Evolutionary conservation across 2,888 invertebrate species (phyloP).

Genomic region (Hipparchia semele): DNA sequence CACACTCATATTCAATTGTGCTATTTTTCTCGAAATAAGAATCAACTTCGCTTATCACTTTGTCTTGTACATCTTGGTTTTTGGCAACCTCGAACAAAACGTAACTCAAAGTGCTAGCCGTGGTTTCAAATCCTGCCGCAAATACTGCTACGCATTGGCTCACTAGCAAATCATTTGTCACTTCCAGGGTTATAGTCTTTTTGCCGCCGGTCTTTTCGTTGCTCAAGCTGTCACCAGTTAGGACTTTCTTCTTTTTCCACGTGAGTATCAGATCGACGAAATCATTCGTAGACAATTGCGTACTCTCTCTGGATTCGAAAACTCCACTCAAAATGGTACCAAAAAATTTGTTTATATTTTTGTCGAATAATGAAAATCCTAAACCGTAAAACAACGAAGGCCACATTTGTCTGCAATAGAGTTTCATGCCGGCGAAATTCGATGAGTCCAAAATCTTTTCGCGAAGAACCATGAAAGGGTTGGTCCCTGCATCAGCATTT

Average conservation of each 20-base stretch:
- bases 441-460: conserved; percentile 50
- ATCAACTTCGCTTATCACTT: conserved; percentile 54
- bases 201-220: conserved; percentile 45
- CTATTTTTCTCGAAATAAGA: conserved; percentile 48
- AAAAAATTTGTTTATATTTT: conserved; percentile 52
- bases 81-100: conserved; percentile 59
- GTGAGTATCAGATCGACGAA: conserved; percentile 60
- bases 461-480: conserved; percentile 54
- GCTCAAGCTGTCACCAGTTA: conserved; percentile 55
- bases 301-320: conserved; percentile 51
- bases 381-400: conserved; percentile 58
- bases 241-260: conserved; percentile 49
- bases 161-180: conserved; percentile 70
- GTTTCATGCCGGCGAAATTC: conserved; percentile 48
- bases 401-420: conserved; percentile 52
- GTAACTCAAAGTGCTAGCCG: conserved; percentile 52
- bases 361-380: conserved; percentile 50
- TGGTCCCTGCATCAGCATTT: conserved; percentile 47
- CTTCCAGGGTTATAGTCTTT: conserved; percentile 47
- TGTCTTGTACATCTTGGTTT: conserved; percentile 46
- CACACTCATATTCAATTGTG: conserved; percentile 54
- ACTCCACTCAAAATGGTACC: conserved; percentile 47
- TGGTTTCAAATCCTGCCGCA: conserved; percentile 62
- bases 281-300: conserved; percentile 54
- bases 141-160: conserved; percentile 80